Base-by-base conservation (phyloP, 1,140 invertebrate genomes). In the Drosophila kepulauana region DNA sequence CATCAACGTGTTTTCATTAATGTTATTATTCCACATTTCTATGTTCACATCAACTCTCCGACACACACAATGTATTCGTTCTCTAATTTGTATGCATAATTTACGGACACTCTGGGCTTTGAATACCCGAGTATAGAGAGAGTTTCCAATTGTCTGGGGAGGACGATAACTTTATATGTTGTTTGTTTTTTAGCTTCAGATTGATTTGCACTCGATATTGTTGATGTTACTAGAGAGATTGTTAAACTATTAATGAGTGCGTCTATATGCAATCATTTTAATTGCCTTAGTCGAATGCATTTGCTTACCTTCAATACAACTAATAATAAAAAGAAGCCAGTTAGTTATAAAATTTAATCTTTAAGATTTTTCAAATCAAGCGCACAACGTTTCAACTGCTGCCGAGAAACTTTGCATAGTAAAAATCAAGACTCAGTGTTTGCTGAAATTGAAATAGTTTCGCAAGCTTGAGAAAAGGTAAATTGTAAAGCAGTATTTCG, bases 41-140 rank as follows among this genome's bases (percentile, higher is more conserved):
- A 72, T 85, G 81, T 85, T 86, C 71, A 85, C 82, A 69, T 85
- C 81, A 85, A 67, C 69, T 79, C 58, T 75, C 62, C 69, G 67
- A 57, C 73, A 78, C 63, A 81, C 63, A 81, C 78, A 72, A 69
- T 81, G 15, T 41, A 54, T n/a, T 41, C 61, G 66, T 74, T 78
- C 80, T 86, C 81, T 85, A 85, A 85, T 85, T 85, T 85, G 81
- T 86, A 85, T 85, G 78, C 82, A 85, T 85, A 85, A 85, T 85
- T 85, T 85, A 85, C 82, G 75, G 59, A 69, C 72, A 66, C 62
- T 69, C 51, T 43, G 7, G 20, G 35, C 38, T 7, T 41, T 41
- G 33, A 35, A 11, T 45, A n/a, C 25, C 20, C 6, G 10, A 38
- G 35, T 10, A 10, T 16, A 11, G 28, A 57, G 7, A 13, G n/a